Evolutionary conservation across 2,888 invertebrate genomes (phyloP).

Genomic region (Sphaeridia pumilis): DNA sequence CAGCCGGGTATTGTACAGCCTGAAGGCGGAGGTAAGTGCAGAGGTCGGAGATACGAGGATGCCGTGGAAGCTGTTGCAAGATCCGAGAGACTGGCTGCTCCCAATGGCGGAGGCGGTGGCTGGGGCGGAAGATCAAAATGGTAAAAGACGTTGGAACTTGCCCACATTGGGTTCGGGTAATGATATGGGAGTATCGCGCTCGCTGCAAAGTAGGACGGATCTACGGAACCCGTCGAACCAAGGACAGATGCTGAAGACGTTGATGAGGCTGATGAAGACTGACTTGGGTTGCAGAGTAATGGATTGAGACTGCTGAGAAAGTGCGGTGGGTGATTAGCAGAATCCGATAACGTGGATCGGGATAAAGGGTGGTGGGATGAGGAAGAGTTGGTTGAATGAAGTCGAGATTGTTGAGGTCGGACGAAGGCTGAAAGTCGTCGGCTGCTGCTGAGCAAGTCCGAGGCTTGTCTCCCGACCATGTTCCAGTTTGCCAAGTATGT

Average conservation of each 20-base stretch:
- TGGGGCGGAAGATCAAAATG: slow-evolving; percentile 33
- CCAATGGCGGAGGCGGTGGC: slow-evolving; percentile 15
- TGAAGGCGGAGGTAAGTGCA: slow-evolving; percentile 27
- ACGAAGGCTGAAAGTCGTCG: slow-evolving; percentile 34
- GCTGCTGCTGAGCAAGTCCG: slow-evolving; percentile 5
- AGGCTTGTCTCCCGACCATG: slow-evolving; percentile 11
- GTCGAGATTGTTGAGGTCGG: slow-evolving; percentile 30
- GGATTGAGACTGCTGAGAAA: neutral
- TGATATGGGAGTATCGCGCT: slow-evolving; percentile 28
- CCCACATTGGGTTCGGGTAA: slow-evolving; percentile 33
- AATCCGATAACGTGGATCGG: neutral
- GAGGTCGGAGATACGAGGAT: slow-evolving; percentile 19
- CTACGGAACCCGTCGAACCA: slow-evolving; percentile 3
- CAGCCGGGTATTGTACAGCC: slow-evolving; percentile 34
- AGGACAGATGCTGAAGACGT: neutral
- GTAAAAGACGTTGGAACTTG: slow-evolving; percentile 35
- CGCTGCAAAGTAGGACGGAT: slow-evolving; percentile 22
- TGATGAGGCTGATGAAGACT: too few relatives aligned
- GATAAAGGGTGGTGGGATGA: neutral
- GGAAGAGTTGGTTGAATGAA: slow-evolving; percentile 6
- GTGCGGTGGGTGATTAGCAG: neutral
- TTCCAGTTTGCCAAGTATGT: slow-evolving; percentile 34
- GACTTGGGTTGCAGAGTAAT: neutral
- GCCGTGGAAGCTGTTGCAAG: slow-evolving; percentile 3
- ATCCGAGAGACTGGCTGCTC: slow-evolving; percentile 7